A percentile compares a stretch with the other conserved stretches of the same genome.
phyloP scores from a whole-genome alignment of 1,140 invertebrate genomes.

The Philaenus spumarius region DNA sequence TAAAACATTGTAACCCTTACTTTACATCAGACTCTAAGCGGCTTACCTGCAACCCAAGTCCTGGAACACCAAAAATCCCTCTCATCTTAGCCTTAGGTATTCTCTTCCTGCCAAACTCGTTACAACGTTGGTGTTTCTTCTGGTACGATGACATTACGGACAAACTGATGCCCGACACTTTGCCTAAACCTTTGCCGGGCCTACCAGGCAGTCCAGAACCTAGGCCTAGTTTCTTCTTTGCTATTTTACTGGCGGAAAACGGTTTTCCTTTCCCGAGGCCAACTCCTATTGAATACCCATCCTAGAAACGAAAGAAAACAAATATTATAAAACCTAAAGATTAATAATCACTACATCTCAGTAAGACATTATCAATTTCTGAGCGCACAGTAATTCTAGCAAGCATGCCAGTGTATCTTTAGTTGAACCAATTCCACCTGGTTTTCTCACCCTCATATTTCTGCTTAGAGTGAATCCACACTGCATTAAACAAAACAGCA shows the following conservation, averaged over 20 bases:
- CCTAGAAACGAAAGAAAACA: too few relatives aligned
- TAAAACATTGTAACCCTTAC: too few relatives aligned
- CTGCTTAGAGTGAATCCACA: too few relatives aligned
- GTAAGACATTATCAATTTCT: too few relatives aligned
- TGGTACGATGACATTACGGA: slow-evolving; percentile 53
- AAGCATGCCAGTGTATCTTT: too few relatives aligned
- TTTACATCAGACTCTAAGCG: too few relatives aligned
- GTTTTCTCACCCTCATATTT: too few relatives aligned
- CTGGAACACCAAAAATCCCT: slow-evolving; percentile 73
- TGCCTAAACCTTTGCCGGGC: slow-evolving; percentile 43
- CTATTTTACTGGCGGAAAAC: slow-evolving; percentile 65
- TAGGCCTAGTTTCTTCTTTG: slow-evolving; percentile 63
- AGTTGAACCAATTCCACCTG: too few relatives aligned
- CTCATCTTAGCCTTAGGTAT: slow-evolving; percentile 79
- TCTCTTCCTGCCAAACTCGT: slow-evolving; percentile 71
- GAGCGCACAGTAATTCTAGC: too few relatives aligned
- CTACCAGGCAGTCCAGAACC: slow-evolving; percentile 43
- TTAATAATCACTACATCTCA: too few relatives aligned
- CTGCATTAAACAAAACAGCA: too few relatives aligned
- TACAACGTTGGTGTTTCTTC: slow-evolving; percentile 54
- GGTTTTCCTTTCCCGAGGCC: slow-evolving; percentile 74
- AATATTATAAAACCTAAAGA: too few relatives aligned
- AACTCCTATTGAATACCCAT: slow-evolving; percentile 33
- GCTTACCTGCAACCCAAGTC: slow-evolving; percentile 63
- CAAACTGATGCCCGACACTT: slow-evolving; percentile 38